phyloP scores from a whole-genome alignment of 2,113 vertebrate species.

The Eulacestoma nigropectus region DNA sequence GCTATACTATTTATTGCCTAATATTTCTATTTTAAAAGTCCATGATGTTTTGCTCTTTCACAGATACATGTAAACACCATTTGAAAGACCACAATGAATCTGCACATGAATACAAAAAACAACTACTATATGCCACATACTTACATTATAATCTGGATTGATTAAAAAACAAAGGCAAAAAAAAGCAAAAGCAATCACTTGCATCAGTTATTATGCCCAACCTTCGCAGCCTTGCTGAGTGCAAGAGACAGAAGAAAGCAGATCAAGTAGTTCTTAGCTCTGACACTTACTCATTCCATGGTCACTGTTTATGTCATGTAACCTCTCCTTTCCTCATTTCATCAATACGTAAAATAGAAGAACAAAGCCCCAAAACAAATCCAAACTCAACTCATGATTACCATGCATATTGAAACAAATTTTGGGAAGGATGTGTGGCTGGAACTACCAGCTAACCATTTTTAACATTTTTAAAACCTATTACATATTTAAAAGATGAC shows the following conservation, averaged over 20 bases:
- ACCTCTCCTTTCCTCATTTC: background rate
- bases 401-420: background rate
- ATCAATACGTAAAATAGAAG: background rate
- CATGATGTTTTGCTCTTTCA: slow-evolving; percentile 14
- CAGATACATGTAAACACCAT: background rate
- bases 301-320: background rate
- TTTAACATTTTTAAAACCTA: background rate
- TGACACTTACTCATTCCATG: background rate
- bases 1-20: slow-evolving; percentile 54
- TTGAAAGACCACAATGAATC: background rate
- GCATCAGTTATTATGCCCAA: background rate
- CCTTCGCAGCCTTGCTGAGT: background rate
- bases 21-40: slow-evolving; percentile 53
- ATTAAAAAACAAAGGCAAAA: background rate
- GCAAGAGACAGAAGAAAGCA: background rate
- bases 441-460: background rate
- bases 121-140: background rate
- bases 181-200: background rate
- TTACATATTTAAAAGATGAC: background rate
- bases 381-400: background rate
- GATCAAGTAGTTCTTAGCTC: background rate
- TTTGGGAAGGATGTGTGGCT: background rate
- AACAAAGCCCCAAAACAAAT: background rate
- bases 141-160: background rate
- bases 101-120: background rate